Base-by-base conservation (phyloP, 2,888 invertebrate genomes). In the Amblyjoppa proteus region DNA sequence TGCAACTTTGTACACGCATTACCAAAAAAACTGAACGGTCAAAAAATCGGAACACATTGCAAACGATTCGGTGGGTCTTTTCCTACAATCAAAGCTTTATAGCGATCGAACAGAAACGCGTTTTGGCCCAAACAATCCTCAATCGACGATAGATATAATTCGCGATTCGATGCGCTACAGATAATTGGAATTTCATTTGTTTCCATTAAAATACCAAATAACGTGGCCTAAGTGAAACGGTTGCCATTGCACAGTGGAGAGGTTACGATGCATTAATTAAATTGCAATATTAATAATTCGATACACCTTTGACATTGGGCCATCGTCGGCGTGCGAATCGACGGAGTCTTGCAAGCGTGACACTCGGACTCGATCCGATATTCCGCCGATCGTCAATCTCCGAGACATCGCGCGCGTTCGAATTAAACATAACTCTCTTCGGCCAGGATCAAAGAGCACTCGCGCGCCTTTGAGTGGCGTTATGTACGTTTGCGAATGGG, bases 371-470 rank as follows among this genome's bases (percentile, higher is more conserved):
- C 9, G 45, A 5, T 3, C 4, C 45, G 45, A 13, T 13, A 45
- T 45, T 45, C 13, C 13, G 13, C 45, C 13, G 3, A 11, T 45
- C 45, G 13, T 45, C 45, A 45, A 45, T 13, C 45, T 13, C 20
- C 9, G 7, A 13, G 28, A 13, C 45, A 70, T 13, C 25, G 28
- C 4, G 66, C 13, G 20, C 11, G 56, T 76, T 53, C 31, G 25
- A 71, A 49, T 71, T 49, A 56, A 58, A 66, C 66, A 49, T 31
- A 77, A 61, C 51, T 49, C 51, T 49, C 58, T 80, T 68, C 38
- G 31, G 16, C 61, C 28, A 73, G 71, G 66, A 76, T 84, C 71
- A 73, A 84, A 81, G 68, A 64, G 49, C 76, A 49, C 58, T 34
- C 73, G 70, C 16, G 3, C 41, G 38, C 70, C 31, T 49, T 25